phyloP scores from a whole-genome alignment of 2,797 vertebrate genomes.

The Phrynocephalus vlangalii region DNA sequence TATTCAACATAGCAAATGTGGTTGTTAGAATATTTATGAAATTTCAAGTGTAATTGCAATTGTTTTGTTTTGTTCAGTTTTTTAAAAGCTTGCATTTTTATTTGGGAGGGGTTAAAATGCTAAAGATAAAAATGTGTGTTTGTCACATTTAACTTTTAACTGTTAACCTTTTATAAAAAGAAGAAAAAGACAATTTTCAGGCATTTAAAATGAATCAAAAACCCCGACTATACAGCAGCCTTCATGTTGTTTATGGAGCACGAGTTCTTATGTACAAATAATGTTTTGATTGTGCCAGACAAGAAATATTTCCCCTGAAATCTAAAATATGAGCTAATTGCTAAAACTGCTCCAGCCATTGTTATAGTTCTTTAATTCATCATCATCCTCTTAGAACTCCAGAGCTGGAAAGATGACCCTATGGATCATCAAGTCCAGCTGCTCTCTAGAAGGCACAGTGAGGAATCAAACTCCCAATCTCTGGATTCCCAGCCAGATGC shows the following conservation, averaged over 20 bases:
- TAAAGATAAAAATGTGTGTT: no score
- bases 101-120: neutral
- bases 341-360: neutral
- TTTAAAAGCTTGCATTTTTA: neutral
- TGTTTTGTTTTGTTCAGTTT: neutral
- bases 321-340: neutral
- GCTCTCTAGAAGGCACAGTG: no score
- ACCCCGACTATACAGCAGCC: neutral
- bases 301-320: neutral
- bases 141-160: neutral
- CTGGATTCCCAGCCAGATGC: no score
- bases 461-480: no score
- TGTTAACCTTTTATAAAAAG: neutral
- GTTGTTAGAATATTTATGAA: conserved; percentile 9
- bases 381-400: neutral
- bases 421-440: no score
- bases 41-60: neutral
- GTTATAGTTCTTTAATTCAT: neutral
- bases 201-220: neutral
- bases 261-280: neutral
- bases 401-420: neutral
- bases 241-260: neutral
- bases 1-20: neutral
- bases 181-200: neutral
- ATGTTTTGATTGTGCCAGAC: neutral